phyloP scores from a whole-genome alignment of 2,888 invertebrate species.

The Sarcophaga variegata region DNA sequence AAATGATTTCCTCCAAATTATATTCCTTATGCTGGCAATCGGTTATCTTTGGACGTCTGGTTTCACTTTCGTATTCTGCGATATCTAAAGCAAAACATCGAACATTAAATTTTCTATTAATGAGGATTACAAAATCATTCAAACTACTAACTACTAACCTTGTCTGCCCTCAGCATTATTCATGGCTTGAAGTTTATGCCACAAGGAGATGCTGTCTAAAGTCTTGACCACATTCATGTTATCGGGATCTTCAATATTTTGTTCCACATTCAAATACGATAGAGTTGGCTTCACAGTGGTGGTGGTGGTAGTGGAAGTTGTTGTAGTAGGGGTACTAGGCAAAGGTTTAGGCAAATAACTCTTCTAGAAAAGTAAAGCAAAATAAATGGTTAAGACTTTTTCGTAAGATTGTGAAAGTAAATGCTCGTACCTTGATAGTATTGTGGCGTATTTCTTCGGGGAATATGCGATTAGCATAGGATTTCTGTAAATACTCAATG shows the following conservation, averaged over 20 bases:
- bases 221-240: constrained; percentile 72
- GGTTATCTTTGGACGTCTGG: constrained; percentile 85
- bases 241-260: constrained; percentile 66
- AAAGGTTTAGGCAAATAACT: constrained; percentile 61
- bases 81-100: constrained; percentile 24
- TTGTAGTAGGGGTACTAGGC: constrained; percentile 71
- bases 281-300: constrained; percentile 76
- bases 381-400: neutral
- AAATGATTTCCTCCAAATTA: constrained; percentile 88
- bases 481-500: constrained; percentile 86
- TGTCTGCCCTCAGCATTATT: constrained; percentile 74
- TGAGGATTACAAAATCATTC: neutral
- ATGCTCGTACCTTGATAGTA: constrained; percentile 74
- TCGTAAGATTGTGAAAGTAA: neutral
- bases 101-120: neutral
- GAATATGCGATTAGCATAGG: constrained; percentile 79
- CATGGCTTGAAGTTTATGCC: constrained; percentile 78
- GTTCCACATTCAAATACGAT: constrained; percentile 72
- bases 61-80: constrained; percentile 83
- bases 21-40: constrained; percentile 89
- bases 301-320: constrained; percentile 75
- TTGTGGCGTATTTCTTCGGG: constrained; percentile 79
- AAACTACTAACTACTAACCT: constrained; percentile 36
- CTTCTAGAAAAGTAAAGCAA: constrained; percentile 66
- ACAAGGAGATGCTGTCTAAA: constrained; percentile 78